Evolutionary conservation across 2,113 vertebrate genomes (phyloP).

Genomic region (Heloderma charlesbogerti): DNA sequence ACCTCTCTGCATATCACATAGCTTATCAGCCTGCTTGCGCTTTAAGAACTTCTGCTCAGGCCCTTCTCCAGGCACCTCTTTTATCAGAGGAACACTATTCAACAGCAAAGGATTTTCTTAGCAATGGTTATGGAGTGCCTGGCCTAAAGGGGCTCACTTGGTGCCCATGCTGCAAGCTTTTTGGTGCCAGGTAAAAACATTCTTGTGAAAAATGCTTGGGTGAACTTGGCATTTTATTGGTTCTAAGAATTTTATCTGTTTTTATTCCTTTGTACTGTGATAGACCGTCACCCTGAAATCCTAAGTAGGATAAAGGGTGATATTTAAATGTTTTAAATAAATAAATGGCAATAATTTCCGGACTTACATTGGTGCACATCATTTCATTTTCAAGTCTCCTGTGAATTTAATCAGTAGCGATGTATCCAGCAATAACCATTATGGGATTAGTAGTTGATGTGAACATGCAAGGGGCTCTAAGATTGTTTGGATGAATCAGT

Average conservation of each 20-base stretch:
- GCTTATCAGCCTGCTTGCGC: background rate
- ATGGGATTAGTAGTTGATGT: background rate
- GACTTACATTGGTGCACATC: background rate
- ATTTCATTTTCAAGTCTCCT: background rate
- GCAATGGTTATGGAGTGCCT: background rate
- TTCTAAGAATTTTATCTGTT: background rate
- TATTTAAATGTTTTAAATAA: background rate
- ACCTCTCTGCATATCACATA: conserved; percentile 20
- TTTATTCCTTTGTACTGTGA: conserved; percentile 26
- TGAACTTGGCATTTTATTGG: too few relatives aligned
- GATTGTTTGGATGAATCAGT: background rate
- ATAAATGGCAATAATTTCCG: background rate
- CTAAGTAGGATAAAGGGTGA: background rate
- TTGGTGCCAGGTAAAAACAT: background rate
- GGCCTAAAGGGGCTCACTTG: background rate
- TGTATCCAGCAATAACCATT: background rate
- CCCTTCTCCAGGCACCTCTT: background rate
- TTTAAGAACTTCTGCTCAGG: background rate
- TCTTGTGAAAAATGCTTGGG: background rate
- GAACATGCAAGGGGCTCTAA: background rate
- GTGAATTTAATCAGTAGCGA: background rate
- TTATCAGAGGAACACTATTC: background rate
- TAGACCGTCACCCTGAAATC: background rate
- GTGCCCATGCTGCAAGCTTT: background rate
- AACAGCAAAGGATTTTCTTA: background rate